Evolutionary conservation across 2,797 vertebrate species (phyloP).

Genomic region (Botia kubotai): DNA sequence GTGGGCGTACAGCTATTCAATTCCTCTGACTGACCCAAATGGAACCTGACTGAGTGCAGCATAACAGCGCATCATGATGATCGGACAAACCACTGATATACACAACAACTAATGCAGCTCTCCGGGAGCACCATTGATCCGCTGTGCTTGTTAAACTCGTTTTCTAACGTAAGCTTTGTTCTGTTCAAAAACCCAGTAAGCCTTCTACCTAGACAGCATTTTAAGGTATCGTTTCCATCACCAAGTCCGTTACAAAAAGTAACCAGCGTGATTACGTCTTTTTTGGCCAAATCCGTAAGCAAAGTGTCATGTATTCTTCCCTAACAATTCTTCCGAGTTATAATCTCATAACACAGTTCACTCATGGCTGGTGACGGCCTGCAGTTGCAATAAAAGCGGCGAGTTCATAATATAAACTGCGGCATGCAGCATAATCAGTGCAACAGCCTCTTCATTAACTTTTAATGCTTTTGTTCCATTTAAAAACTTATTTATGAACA

Average conservation of each 20-base stretch:
- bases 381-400: slow-evolving; percentile 16
- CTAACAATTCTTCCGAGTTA: background rate
- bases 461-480: slow-evolving; percentile 17
- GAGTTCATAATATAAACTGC: slow-evolving; percentile 9
- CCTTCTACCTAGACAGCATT: background rate
- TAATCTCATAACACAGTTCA: slow-evolving; percentile 10
- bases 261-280: too few relatives aligned
- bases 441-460: slow-evolving; percentile 32
- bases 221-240: background rate
- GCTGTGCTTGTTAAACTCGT: background rate
- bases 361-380: background rate
- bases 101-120: background rate
- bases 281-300: too few relatives aligned
- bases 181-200: background rate
- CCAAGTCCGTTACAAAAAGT: too few relatives aligned
- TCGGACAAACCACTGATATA: slow-evolving; percentile 2
- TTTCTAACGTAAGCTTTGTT: background rate
- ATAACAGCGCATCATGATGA: background rate
- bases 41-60: background rate
- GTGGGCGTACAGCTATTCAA: slow-evolving; percentile 5
- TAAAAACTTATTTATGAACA: slow-evolving; percentile 52
- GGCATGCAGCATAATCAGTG: slow-evolving; percentile 11
- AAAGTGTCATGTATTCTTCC: too few relatives aligned
- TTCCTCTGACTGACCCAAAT: background rate
- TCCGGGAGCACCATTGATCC: background rate